Conservation (phyloP, 2,113 vertebrate species). For the Dendrocopos noguchii region DNA sequence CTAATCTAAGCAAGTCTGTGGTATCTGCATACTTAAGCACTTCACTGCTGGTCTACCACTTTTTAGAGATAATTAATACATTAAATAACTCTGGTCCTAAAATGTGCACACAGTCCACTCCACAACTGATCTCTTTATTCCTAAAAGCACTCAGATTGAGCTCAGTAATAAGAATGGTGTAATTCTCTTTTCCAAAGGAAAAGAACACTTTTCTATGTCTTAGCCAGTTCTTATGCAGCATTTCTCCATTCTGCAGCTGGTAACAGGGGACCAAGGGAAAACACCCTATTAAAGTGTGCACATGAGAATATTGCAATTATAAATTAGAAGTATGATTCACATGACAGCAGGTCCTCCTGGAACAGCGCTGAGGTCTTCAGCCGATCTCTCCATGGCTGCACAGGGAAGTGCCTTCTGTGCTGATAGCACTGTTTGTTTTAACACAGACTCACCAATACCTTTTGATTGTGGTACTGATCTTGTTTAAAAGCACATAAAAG, state of each 20-base stretch:
- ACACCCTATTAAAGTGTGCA: not conserved
- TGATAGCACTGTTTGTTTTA: not conserved
- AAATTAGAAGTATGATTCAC: not conserved
- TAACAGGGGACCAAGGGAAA: not conserved
- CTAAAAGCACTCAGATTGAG: not conserved
- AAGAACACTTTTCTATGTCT: not conserved
- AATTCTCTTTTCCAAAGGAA: not conserved
- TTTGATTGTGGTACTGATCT: rapidly evolving
- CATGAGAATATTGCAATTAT: not conserved
- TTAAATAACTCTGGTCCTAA: not conserved
- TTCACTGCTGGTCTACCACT: not conserved
- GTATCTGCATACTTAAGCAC: not conserved
- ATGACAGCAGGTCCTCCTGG: not conserved
- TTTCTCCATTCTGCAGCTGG: not conserved
- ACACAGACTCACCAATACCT: not conserved
- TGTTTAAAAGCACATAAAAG: not conserved
- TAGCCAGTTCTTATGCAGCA: not conserved
- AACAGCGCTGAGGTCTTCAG: not conserved
- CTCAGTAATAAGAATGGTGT: not conserved
- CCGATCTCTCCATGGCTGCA: not conserved
- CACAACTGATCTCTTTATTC: not conserved
- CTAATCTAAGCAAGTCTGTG: not conserved
- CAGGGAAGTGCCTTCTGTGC: not conserved
- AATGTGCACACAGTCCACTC: not conserved
- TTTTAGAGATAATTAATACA: not conserved